Evolutionary conservation across 2,888 invertebrate genomes (phyloP), one percentile per base, ranked within the genome.

Genomic region (Lithodes maja): DNA sequence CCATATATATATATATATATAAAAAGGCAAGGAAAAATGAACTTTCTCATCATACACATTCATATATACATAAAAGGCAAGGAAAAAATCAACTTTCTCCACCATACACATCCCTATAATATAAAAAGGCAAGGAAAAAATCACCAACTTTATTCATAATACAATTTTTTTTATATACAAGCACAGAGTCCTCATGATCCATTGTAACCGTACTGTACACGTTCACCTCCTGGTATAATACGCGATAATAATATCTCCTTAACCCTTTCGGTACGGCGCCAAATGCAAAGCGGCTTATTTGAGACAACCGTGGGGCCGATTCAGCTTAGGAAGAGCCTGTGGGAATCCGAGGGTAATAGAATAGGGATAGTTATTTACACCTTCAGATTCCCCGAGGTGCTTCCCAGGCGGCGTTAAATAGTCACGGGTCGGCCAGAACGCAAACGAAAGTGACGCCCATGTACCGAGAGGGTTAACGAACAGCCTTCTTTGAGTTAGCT

Each of bases 61-160:
- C 50, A 61, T 49, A 82, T 69, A 68, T 82, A 33, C 33, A 33
- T 33, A 33, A 33, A 33, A 33, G 33, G 33, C 33, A 33, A 33
- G 33, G 33, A 33, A 33, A 33, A 33, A 33, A 33, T 33, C 33
- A 33, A 33, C 33, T 33, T 33, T 33, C 33, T 33, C 33, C 82
- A 9, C 68, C 82, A 33, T 61, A 17, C n/a, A 49, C 55, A 82
- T 52, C 53, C 50, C 52, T 17, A 33, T 82, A 52, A 75, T 77
- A 84, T 77, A 84, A 89, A 89, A 89, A 89, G 88, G 88, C 88
- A 89, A 49, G 81, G 79, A 68, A 89, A 88, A 89, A 89, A 89
- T 89, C 88, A 89, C 88, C 85, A 89, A 89, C 88, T 89, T 89
- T 89, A 89, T 89, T 89, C 85, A 89, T 89, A 55, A 87, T 85